These are phyloP conservation scores for Thamnophis elegans DNA, from an alignment of 2,797 vertebrate genomes.

Conservation along the genomic window DNA sequence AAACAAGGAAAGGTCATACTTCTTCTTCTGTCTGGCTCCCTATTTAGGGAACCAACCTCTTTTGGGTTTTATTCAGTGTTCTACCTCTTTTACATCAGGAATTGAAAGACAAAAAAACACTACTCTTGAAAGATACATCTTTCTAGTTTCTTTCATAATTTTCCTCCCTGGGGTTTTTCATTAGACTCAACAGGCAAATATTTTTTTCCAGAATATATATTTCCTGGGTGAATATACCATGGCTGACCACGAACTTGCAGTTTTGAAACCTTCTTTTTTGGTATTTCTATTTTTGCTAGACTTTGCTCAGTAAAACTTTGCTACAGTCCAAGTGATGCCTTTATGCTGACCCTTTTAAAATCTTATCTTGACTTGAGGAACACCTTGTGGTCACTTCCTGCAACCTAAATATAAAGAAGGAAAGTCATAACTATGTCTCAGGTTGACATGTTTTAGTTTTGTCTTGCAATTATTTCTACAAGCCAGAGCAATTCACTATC, in stretches of 20 bases:
- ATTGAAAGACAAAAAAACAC: background rate
- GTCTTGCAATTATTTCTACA: background rate
- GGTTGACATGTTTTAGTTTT: background rate
- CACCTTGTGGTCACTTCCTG: background rate
- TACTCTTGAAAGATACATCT: background rate
- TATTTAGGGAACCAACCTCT: background rate
- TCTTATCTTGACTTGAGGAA: background rate
- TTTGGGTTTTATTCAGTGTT: background rate
- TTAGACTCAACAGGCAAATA: background rate
- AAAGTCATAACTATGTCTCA: background rate
- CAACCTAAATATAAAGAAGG: background rate
- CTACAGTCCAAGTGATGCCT: background rate
- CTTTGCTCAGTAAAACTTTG: background rate
- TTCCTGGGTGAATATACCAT: background rate
- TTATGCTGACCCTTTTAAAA: background rate
- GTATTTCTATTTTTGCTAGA: background rate
- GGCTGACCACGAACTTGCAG: background rate
- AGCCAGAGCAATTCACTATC: background rate
- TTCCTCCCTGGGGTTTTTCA: background rate
- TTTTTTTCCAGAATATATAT: background rate
- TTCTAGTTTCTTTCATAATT: background rate
- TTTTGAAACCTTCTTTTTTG: background rate
- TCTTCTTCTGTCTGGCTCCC: background rate
- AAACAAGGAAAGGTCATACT: background rate
- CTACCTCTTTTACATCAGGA: background rate